phyloP scores from a whole-genome alignment of 2,797 vertebrate genomes.

The Chrysocyon brachyurus region DNA sequence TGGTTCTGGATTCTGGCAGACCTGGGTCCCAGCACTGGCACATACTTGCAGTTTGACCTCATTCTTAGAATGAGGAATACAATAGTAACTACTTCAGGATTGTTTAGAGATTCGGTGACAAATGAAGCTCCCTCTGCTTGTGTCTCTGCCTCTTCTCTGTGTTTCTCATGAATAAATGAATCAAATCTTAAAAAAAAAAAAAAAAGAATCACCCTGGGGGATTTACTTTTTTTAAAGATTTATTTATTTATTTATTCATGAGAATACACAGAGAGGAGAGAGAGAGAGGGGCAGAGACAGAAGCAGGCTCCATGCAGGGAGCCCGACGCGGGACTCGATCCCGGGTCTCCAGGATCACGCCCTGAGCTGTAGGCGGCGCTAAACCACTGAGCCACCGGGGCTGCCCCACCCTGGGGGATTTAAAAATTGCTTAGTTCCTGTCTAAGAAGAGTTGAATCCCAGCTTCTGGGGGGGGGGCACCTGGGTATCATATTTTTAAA shows the following conservation, averaged over 20 bases:
- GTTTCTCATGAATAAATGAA: too few species aligned
- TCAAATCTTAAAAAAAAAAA: too few species aligned
- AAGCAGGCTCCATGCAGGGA: too few species aligned
- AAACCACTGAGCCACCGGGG: too few species aligned
- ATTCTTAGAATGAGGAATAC: constrained; percentile 4
- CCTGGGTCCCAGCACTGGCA: background rate
- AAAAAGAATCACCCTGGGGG: constrained; percentile 40
- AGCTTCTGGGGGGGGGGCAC: background rate
- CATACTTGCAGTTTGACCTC: background rate
- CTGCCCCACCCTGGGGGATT: constrained; percentile 8
- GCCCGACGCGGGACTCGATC: too few species aligned
- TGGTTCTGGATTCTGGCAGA: constrained; percentile 35
- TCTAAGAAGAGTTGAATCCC: constrained; percentile 4
- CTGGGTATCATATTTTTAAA: background rate
- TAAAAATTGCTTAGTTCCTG: background rate
- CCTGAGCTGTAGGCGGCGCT: too few species aligned
- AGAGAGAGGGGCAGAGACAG: too few species aligned
- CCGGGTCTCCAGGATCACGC: too few species aligned
- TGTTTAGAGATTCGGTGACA: constrained; percentile 16
- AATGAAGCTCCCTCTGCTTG: background rate
- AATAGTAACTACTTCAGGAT: background rate
- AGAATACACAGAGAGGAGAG: too few species aligned
- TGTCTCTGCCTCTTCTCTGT: too few species aligned
- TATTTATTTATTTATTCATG: too few species aligned
- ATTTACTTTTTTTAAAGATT: background rate